A percentile compares a stretch with the other conserved stretches of the same genome.
Evolutionary conservation across 2,797 vertebrate genomes (phyloP).

Genomic region (Calcarius lapponicus): DNA sequence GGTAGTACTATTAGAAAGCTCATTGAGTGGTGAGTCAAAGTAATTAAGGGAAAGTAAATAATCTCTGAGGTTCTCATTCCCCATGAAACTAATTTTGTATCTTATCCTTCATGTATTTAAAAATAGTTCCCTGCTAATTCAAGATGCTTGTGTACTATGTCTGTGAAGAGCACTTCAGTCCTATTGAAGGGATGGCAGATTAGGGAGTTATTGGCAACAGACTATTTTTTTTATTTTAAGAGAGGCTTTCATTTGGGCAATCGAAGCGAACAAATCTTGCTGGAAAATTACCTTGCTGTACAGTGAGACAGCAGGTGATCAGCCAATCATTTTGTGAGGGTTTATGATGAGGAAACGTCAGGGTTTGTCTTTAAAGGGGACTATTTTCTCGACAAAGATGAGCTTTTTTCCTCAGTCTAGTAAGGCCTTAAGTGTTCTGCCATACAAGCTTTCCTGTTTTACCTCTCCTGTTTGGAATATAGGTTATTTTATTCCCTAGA

Average conservation of each 20-base stretch:
- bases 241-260: slow-evolving; percentile 46
- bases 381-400: background rate
- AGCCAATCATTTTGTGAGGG: slow-evolving; percentile 1
- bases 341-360: background rate
- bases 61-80: slow-evolving; percentile 79
- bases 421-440: background rate
- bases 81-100: slow-evolving; percentile 80
- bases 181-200: slow-evolving; percentile 71
- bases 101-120: slow-evolving; percentile 77
- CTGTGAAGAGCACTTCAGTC: slow-evolving; percentile 75
- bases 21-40: slow-evolving; percentile 76
- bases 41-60: slow-evolving; percentile 81
- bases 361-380: background rate
- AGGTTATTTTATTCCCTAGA: background rate
- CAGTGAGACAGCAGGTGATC: slow-evolving; percentile 19
- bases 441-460: background rate
- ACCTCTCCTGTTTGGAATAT: background rate
- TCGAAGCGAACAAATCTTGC: slow-evolving; percentile 9
- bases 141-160: slow-evolving; percentile 70
- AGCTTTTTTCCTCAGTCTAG: background rate
- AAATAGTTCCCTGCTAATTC: slow-evolving; percentile 79
- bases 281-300: slow-evolving; percentile 34
- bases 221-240: slow-evolving; percentile 9
- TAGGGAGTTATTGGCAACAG: slow-evolving; percentile 71
- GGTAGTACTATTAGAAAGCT: slow-evolving; percentile 70